Base-by-base conservation (phyloP, 2,888 invertebrate species). In the Flabesymbios commensalis region DNA sequence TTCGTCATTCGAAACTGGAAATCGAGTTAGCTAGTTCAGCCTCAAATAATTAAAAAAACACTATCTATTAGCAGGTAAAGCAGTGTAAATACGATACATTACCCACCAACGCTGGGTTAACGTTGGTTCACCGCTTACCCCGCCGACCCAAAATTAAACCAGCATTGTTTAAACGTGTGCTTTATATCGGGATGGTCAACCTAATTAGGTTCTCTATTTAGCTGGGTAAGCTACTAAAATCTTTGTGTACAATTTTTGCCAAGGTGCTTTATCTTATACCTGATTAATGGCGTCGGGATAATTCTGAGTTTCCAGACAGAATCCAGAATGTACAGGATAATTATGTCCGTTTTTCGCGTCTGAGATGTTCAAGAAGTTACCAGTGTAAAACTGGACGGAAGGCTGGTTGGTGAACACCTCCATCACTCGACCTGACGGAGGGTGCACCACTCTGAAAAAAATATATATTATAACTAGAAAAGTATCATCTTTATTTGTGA, bases 221-320 rank as follows among this genome's bases (percentile, higher is more conserved):
- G 17, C 26, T 10, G 17, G 14, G 14, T 39, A 17, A 14, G 39
- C 17, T 39, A 14, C 14, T 14, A 17, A 17, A n/a, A n/a, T n/a
- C n/a, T n/a, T n/a, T n/a, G n/a, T n/a, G n/a, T n/a, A n/a, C n/a
- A n/a, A n/a, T n/a, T n/a, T n/a, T n/a, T n/a, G n/a, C n/a, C n/a
- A n/a, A n/a, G 17, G 42, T 28, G 2, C 28, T 10, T n/a, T 10
- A 26, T n/a, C 4, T 10, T 52, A 17, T 33, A 77, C 77, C 32
- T 77, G 71, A 83, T 94, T 92, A 0, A 92, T 85, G 10, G 94
- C 91, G 83, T 96, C 92, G 0, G 95, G 95, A 84, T 89, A 95
- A 78, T 93, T 92, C 83, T 96, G 95, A 0, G 95, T 91, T 85
- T 94, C 94, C 55, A 95, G 83, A 77, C 93, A 94, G 76, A 95